phyloP scores from a whole-genome alignment of 2,888 invertebrate genomes.

The Melieria crassipennis region DNA sequence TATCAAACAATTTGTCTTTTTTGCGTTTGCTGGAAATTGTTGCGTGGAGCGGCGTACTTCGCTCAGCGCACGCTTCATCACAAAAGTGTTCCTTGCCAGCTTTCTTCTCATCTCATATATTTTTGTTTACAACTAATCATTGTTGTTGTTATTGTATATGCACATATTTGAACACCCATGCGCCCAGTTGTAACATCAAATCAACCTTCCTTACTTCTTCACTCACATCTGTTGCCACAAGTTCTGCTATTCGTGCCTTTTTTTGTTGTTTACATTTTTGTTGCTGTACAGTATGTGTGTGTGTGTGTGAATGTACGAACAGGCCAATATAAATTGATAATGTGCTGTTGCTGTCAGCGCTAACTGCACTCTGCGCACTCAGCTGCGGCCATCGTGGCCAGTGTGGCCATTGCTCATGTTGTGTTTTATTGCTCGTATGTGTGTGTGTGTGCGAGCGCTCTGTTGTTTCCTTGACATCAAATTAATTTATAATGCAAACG shows the following conservation, averaged over 20 bases:
- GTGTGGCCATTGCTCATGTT: no score
- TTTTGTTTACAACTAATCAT: no score
- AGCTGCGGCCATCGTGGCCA: no score
- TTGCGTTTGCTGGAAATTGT: neutral
- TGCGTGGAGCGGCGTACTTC: neutral
- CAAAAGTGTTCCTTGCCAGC: neutral
- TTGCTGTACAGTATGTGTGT: no score
- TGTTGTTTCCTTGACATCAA: constrained; percentile 24
- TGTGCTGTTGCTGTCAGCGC: no score
- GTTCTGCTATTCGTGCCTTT: neutral
- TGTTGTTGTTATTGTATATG: no score
- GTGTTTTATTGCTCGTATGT: no score
- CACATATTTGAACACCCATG: no score
- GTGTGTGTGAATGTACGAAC: neutral
- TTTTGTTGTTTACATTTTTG: neutral
- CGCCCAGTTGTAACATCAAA: no score
- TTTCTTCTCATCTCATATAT: no score
- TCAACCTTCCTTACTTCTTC: neutral
- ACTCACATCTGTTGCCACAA: constrained; percentile 1
- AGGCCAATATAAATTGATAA: constrained; percentile 20
- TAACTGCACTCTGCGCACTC: no score
- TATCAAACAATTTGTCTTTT: constrained; percentile 35
- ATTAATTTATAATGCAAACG: constrained; percentile 32
- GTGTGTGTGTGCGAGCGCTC: no score
- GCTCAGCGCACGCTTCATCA: constrained; percentile 4